Evolutionary conservation across 2,113 vertebrate genomes (phyloP).

Genomic region (Leucosticte australis): DNA sequence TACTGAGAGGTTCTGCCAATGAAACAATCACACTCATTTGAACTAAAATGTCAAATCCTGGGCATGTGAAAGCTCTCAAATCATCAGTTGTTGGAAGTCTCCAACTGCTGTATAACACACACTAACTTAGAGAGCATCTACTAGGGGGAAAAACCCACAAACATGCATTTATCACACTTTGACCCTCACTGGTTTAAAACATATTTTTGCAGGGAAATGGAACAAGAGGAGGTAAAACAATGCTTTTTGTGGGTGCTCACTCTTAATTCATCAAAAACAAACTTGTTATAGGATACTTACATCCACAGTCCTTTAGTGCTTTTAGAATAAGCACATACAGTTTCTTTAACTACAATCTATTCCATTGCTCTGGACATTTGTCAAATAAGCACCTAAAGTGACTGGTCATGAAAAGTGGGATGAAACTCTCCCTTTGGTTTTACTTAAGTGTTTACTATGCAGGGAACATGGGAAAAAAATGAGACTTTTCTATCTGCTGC

Average conservation of each 20-base stretch:
- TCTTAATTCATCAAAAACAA: neutral
- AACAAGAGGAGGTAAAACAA: neutral
- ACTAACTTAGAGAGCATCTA: neutral
- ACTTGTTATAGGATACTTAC: neutral
- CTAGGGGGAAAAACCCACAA: neutral
- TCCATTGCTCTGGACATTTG: neutral
- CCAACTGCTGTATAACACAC: neutral
- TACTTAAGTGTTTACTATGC: neutral
- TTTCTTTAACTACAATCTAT: neutral
- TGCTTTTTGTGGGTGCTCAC: neutral
- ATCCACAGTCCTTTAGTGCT: neutral
- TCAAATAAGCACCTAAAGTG: neutral
- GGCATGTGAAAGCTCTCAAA: neutral
- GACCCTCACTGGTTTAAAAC: neutral
- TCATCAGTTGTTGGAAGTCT: neutral
- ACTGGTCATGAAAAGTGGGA: neutral
- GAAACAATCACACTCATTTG: neutral
- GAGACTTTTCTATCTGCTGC: neutral
- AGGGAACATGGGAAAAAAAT: rapidly evolving
- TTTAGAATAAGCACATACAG: neutral
- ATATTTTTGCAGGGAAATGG: rapidly evolving
- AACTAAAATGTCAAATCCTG: neutral
- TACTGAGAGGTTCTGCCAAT: neutral
- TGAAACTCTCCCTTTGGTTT: neutral
- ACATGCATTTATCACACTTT: neutral